Conservation (phyloP, 2,113 vertebrate species). For the Anguilla rostrata region DNA sequence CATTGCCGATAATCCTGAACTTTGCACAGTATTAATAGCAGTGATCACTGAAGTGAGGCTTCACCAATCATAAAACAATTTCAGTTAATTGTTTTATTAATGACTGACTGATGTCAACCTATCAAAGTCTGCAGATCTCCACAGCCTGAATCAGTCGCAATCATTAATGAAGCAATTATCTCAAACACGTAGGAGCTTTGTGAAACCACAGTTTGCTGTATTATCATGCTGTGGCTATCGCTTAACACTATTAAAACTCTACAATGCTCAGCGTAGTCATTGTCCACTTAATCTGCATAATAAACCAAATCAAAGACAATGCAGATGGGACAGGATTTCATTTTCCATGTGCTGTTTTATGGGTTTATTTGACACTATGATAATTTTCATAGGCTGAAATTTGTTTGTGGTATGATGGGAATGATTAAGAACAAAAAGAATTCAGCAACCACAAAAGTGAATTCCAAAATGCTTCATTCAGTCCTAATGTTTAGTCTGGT, state of each 20-base stretch:
- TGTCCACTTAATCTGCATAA: neutral
- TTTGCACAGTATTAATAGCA: neutral
- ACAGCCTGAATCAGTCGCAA: neutral
- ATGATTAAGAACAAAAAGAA: neutral
- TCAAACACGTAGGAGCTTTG: slow-evolving; percentile 1
- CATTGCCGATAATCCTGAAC: neutral
- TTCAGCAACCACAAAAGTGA: neutral
- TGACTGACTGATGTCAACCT: neutral
- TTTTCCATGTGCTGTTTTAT: neutral
- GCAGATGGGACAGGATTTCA: neutral
- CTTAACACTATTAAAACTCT: neutral
- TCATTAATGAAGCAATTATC: slow-evolving; percentile 35
- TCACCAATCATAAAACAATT: neutral
- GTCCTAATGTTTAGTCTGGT: too few species aligned
- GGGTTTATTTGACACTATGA: neutral
- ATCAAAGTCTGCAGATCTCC: neutral
- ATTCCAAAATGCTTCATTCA: neutral
- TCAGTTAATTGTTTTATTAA: slow-evolving; percentile 5
- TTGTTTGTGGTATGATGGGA: neutral
- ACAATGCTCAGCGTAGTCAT: neutral
- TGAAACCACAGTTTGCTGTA: slow-evolving; percentile 21
- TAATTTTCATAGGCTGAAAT: neutral
- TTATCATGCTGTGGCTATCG: neutral
- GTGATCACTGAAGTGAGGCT: neutral
- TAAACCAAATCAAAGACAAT: neutral